phyloP scores from a whole-genome alignment of 2,113 vertebrate genomes.

The Pongo abelii region DNA sequence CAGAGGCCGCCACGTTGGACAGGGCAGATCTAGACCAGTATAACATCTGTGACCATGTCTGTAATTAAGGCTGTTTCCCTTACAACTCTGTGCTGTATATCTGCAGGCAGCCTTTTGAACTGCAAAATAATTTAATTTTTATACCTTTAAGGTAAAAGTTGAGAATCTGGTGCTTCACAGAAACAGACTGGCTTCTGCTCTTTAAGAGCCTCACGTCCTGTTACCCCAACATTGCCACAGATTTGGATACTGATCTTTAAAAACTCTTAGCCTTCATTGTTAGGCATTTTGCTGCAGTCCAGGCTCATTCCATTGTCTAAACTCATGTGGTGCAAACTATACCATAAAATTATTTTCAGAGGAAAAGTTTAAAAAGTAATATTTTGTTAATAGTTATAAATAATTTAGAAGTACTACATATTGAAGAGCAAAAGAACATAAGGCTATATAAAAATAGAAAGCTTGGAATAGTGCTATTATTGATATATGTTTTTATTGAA shows the following conservation, averaged over 20 bases:
- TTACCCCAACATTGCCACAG: no score
- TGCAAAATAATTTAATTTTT: background rate
- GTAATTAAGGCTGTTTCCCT: background rate
- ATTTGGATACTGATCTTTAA: background rate
- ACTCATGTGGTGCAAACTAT: background rate
- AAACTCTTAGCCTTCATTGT: background rate
- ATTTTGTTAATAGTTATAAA: background rate
- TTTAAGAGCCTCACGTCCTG: background rate
- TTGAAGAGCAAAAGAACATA: background rate
- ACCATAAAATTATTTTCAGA: background rate
- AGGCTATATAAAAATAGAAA: background rate
- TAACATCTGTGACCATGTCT: background rate
- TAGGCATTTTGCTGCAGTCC: background rate
- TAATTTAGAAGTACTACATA: background rate
- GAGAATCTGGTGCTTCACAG: background rate
- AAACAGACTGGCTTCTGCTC: background rate
- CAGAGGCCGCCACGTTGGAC: fast-evolving
- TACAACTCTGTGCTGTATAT: background rate
- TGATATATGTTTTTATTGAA: background rate
- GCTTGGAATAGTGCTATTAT: background rate
- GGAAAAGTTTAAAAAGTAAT: background rate
- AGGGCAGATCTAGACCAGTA: background rate
- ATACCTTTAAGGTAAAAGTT: background rate
- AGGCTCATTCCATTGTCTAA: background rate
- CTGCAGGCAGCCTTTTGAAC: background rate